Evolutionary conservation across 2,113 vertebrate genomes (phyloP).

Genomic region (Crotalus viridis): DNA sequence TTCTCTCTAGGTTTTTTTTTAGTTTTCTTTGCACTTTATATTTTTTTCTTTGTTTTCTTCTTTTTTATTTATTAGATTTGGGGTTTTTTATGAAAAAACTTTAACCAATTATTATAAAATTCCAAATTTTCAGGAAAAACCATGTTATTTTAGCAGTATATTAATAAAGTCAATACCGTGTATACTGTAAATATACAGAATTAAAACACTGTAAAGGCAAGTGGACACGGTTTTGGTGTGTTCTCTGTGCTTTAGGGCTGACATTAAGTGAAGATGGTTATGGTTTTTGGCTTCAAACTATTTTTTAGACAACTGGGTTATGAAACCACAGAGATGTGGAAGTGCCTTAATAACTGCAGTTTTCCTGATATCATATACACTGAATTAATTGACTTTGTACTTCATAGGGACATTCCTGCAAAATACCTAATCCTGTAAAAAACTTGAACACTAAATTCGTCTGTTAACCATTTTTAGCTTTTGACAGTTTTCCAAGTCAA

Average conservation of each 20-base stretch:
- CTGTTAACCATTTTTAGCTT: background rate
- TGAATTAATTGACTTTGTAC: background rate
- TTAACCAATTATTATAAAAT: background rate
- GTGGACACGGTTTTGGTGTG: background rate
- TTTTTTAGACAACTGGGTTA: background rate
- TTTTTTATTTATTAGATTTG: background rate
- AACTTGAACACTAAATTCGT: background rate
- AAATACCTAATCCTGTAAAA: background rate
- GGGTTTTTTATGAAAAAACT: background rate
- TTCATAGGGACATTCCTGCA: background rate
- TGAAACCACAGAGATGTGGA: background rate
- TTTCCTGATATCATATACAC: background rate
- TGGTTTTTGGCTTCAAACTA: background rate
- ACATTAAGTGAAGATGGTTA: background rate
- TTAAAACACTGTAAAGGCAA: too few relatives aligned
- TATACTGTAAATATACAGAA: too few relatives aligned
- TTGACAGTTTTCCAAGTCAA: background rate
- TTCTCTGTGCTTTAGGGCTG: background rate
- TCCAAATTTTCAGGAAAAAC: background rate
- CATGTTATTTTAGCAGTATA: background rate
- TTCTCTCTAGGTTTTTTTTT: background rate
- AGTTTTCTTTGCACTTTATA: background rate
- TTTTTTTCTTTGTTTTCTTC: background rate
- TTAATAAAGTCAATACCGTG: background rate
- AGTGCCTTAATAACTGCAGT: background rate